A percentile compares a stretch with the other conserved stretches of the same genome.
These are phyloP conservation scores for Tribolium freemani DNA, from an alignment of 2,888 invertebrate genomes.

Conservation along the genomic window DNA sequence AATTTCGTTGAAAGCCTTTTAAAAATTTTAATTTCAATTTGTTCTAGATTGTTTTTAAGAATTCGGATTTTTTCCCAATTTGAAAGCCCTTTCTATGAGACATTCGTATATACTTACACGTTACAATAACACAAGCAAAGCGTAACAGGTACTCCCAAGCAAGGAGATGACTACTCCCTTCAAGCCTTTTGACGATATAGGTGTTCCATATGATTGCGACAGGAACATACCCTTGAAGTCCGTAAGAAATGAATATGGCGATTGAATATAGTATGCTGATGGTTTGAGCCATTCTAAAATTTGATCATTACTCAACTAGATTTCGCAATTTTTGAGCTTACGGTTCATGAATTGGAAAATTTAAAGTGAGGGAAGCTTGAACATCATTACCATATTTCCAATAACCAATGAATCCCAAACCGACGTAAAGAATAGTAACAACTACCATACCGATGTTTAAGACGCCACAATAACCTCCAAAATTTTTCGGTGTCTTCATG, in stretches of 20 bases:
- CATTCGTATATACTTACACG: constrained; percentile 62
- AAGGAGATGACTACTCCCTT: constrained; percentile 56
- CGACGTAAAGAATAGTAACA: constrained; percentile 82
- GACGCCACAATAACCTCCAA: constrained; percentile 83
- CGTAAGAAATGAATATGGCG: constrained; percentile 86
- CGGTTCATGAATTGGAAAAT: constrained; percentile 76
- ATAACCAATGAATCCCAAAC: constrained; percentile 88
- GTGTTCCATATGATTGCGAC: constrained; percentile 82
- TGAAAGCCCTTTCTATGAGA: too few relatives aligned
- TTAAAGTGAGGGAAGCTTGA: constrained; percentile 84
- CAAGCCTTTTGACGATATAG: constrained; percentile 64
- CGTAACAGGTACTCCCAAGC: constrained; percentile 65
- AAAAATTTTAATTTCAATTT: too few relatives aligned
- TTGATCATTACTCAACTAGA: constrained; percentile 4
- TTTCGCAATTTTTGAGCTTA: constrained; percentile 62
- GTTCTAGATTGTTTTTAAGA: too few relatives aligned
- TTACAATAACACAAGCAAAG: constrained; percentile 63
- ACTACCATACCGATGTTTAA: constrained; percentile 86
- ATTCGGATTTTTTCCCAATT: too few relatives aligned
- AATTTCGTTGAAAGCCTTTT: too few relatives aligned
- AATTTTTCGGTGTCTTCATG: constrained; percentile 87
- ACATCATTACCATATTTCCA: constrained; percentile 81
- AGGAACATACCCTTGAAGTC: constrained; percentile 91
- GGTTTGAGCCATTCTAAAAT: constrained; percentile 74
- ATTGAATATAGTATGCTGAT: constrained; percentile 76